Percentiles rank a stretch among this genome's conserved stretches.
Conservation (phyloP, 2,797 vertebrate genomes). For the Intellagama lesueurii region DNA sequence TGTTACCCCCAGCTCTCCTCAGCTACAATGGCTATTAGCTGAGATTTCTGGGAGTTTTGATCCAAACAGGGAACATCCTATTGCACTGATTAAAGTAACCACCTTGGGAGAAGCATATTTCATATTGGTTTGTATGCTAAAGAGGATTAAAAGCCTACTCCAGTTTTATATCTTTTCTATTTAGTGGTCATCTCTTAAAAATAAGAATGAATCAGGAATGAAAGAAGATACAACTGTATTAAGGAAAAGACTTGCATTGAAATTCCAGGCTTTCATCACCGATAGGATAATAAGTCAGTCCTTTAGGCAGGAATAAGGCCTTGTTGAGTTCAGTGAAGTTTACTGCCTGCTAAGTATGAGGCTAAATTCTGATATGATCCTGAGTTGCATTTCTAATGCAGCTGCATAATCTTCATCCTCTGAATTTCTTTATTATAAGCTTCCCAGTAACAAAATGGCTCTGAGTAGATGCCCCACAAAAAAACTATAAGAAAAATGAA, state of each 20-base stretch:
- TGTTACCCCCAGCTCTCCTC: background rate
- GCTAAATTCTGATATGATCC: background rate
- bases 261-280: too few relatives aligned
- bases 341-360: too few relatives aligned
- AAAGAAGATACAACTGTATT: too few relatives aligned
- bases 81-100: background rate
- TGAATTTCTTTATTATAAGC: background rate
- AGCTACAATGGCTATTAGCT: too few relatives aligned
- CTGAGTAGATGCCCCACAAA: too few relatives aligned
- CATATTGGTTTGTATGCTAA: background rate
- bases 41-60: background rate
- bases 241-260: too few relatives aligned
- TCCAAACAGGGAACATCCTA: background rate
- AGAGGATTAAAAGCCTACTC: background rate
- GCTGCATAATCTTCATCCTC: background rate
- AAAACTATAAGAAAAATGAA: background rate
- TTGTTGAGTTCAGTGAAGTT: too few relatives aligned
- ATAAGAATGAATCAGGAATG: background rate
- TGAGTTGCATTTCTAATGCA: background rate
- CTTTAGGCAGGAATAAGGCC: too few relatives aligned
- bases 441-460: background rate
- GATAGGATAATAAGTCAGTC: too few relatives aligned
- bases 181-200: too few relatives aligned
- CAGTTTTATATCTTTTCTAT: background rate
- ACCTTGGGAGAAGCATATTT: background rate